Percentiles rank a stretch among this genome's conserved stretches.
Conservation (phyloP, 2,797 vertebrate species). For the Amazona finschi region DNA sequence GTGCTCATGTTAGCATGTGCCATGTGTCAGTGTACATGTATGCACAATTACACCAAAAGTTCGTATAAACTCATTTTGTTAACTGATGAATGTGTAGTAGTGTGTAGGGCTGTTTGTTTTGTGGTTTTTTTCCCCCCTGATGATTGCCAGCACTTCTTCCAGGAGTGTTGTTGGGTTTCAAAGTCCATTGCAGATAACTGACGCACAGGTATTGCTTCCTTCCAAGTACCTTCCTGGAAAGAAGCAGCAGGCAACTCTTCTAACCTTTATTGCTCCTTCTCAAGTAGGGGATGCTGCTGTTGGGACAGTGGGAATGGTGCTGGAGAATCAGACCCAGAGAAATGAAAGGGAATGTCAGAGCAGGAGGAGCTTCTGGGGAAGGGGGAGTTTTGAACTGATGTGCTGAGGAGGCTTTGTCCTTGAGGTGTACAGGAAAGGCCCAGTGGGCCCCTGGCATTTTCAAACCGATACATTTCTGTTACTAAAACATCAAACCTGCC, state of each 20-base stretch:
- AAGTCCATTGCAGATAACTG: not conserved
- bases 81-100: not conserved
- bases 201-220: not conserved
- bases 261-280: not conserved
- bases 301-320: not conserved
- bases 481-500: not conserved
- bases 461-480: not conserved
- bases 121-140: not conserved
- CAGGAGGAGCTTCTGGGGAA: not conserved
- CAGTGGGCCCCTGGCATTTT: not conserved
- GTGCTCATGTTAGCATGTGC: rapidly evolving
- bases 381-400: not conserved
- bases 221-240: not conserved
- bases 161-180: not conserved
- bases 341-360: not conserved
- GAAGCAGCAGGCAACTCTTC: slow-evolving; percentile 2
- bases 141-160: not conserved
- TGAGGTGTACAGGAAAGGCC: not conserved
- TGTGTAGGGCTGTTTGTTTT: not conserved
- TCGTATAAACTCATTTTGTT: not conserved
- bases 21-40: not conserved
- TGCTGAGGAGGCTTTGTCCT: not conserved
- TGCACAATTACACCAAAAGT: not conserved
- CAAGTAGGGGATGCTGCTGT: not conserved
- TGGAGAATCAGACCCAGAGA: not conserved